Evolutionary conservation across 1,140 invertebrate genomes (phyloP).

Genomic region (Pseudomyrmex sp.): DNA sequence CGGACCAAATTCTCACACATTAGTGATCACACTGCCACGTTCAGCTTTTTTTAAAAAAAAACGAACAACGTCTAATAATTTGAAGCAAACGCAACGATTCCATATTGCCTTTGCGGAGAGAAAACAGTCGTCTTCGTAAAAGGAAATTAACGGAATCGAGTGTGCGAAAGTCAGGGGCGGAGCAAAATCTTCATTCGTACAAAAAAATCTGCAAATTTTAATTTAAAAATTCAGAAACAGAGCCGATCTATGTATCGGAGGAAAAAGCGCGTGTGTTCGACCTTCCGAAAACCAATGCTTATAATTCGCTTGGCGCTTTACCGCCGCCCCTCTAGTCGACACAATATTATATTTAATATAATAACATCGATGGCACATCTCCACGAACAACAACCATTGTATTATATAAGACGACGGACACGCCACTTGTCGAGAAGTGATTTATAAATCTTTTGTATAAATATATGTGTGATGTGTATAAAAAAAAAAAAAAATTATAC

Average conservation of each 20-base stretch:
- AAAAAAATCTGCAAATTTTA: no score
- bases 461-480: slow-evolving; percentile 49
- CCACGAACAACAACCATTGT: slow-evolving; percentile 8
- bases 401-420: slow-evolving; percentile 11
- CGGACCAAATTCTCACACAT: slow-evolving; percentile 65
- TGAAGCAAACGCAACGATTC: background rate
- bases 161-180: no score
- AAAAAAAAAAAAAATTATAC: background rate
- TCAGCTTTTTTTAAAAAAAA: slow-evolving; percentile 56
- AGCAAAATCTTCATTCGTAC: no score
- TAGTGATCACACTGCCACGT: slow-evolving; percentile 69
- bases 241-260: no score
- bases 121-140: no score
- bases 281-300: no score
- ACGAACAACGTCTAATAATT: slow-evolving; percentile 32
- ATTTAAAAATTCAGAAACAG: no score
- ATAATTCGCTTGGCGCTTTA: no score
- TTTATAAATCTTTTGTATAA: slow-evolving; percentile 58
- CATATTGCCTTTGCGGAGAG: background rate
- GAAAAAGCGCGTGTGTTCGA: no score
- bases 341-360: background rate
- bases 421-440: slow-evolving; percentile 39
- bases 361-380: slow-evolving; percentile 15
- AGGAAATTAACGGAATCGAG: no score
- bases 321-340: no score